Evolutionary conservation across 2,797 vertebrate species (phyloP), one percentile per base, ranked within the genome.

Genomic region (Galaxias olidus): DNA sequence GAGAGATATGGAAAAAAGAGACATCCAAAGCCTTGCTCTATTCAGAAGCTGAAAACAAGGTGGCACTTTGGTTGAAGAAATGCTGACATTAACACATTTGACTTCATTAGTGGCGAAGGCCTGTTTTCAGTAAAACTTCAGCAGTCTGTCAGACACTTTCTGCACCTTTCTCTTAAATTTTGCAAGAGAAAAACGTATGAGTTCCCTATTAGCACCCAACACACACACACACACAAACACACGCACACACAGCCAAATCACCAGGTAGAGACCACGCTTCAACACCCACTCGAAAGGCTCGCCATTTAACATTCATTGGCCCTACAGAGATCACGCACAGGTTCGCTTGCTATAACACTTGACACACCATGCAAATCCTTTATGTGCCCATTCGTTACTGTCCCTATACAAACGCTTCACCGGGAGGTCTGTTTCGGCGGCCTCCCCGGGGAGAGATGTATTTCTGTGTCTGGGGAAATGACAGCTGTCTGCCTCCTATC

Each of bases 151-250:
- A 30, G 20, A 12, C 8, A 30, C 9, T 43, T 13, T 15, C 44
- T 59, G 44, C 43, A 59, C 43, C 4, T 55, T 10, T 59, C 48
- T 59, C 40, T 8, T 14, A 57, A 57, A 57, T 42, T 11, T n/a
- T 4, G 14, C 10, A 42, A 56, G 42, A 15, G 54, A 8, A 15
- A n/a, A n/a, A 30, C 30, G 30, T n/a, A n/a, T n/a, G n/a, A 6
- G 3, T 30, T 30, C 30, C 30, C 30, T 2, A 2, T 30, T 2
- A 30, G 30, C 30, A 2, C 30, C 30, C 30, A 2, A 2, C 30
- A 2, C 30, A 2, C 30, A n/a, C n/a, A n/a, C n/a, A n/a, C n/a
- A n/a, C n/a, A n/a, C n/a, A n/a, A n/a, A n/a, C n/a, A n/a, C n/a
- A n/a, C n/a, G n/a, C n/a, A n/a, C 30, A 30, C 2, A 30, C 6